Conservation (phyloP, 2,888 invertebrate genomes). For the Eupeodes luniger region DNA sequence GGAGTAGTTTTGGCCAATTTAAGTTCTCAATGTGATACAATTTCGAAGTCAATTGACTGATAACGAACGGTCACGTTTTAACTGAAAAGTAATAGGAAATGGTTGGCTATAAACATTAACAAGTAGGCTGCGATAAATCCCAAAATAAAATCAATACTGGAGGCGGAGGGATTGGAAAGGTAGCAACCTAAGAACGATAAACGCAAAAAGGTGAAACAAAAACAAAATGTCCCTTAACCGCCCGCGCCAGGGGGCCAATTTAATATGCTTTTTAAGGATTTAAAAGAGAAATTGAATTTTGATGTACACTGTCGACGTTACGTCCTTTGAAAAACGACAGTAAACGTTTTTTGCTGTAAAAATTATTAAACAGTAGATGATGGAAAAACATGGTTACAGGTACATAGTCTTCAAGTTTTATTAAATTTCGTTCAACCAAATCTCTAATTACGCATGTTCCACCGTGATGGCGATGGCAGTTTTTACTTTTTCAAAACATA, state of each 20-base stretch:
- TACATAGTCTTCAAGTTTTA: too few relatives aligned
- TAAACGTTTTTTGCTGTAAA: too few relatives aligned
- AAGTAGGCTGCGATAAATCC: slow-evolving; percentile 27
- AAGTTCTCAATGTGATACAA: slow-evolving; percentile 19
- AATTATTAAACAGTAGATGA: too few relatives aligned
- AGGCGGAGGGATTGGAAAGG: slow-evolving; percentile 6
- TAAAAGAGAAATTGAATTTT: too few relatives aligned
- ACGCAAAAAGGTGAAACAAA: slow-evolving; percentile 3
- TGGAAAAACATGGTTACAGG: too few relatives aligned
- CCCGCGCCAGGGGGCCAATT: neutral
- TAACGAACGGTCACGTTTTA: slow-evolving; percentile 25
- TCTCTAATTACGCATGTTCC: too few relatives aligned
- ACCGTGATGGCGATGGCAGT: too few relatives aligned
- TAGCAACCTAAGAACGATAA: slow-evolving; percentile 13
- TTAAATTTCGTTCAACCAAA: too few relatives aligned
- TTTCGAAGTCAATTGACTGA: slow-evolving; percentile 32
- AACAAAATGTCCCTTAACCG: neutral
- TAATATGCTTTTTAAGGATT: slow-evolving; percentile 5
- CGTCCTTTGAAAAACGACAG: too few relatives aligned
- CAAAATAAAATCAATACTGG: slow-evolving; percentile 30
- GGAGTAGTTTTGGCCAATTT: slow-evolving; percentile 27
- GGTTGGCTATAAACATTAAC: slow-evolving; percentile 38
- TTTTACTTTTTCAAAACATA: too few relatives aligned
- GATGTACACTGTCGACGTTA: too few relatives aligned
- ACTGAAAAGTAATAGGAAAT: slow-evolving; percentile 38